Evolutionary conservation across 2,113 vertebrate genomes (phyloP).

Genomic region (Atlantisia rogersi): DNA sequence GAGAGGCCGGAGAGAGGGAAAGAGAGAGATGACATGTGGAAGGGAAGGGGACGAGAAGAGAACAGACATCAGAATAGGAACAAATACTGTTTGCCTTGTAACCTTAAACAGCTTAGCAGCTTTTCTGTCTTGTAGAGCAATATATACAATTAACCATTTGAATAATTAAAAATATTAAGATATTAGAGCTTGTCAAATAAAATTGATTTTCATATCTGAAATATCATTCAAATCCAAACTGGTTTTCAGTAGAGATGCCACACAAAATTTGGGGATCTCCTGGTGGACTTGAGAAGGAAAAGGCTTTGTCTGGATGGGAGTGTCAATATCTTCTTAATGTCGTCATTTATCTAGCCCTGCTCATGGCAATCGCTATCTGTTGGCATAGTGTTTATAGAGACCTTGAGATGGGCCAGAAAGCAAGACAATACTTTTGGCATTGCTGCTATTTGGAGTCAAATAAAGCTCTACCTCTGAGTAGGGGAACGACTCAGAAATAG

Average conservation of each 20-base stretch:
- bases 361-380: not conserved
- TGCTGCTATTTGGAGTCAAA: not conserved
- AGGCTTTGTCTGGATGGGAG: not conserved
- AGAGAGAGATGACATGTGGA: not conserved
- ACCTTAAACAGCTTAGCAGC: not conserved
- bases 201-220: not conserved
- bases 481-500: not conserved
- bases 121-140: not conserved
- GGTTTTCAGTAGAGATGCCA: not conserved
- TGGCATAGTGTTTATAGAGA: not conserved
- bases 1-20: not conserved
- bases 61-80: not conserved
- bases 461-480: not conserved
- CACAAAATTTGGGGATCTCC: not conserved
- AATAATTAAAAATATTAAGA: not conserved
- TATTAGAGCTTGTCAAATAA: not conserved
- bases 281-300: rapidly evolving
- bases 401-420: not conserved
- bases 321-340: not conserved
- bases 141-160: not conserved
- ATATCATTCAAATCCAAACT: not conserved
- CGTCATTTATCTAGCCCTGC: not conserved
- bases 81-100: not conserved
- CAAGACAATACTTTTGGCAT: not conserved
- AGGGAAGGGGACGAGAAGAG: not conserved